Evolutionary conservation across 2,797 vertebrate species (phyloP).

Genomic region (Alca torda): DNA sequence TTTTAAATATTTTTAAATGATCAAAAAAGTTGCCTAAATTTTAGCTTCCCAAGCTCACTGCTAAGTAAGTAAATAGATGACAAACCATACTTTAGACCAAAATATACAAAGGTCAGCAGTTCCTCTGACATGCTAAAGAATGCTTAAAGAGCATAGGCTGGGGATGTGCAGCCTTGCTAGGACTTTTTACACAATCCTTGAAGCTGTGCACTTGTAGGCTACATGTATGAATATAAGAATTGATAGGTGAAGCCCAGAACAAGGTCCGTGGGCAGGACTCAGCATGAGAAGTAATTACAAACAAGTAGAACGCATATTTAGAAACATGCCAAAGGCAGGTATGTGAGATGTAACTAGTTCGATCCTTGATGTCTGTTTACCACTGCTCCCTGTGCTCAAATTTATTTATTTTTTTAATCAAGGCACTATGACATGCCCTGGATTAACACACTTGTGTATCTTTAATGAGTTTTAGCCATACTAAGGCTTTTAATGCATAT

Average conservation of each 20-base stretch:
- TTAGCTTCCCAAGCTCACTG: not conserved
- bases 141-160: not conserved
- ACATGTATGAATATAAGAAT: not conserved
- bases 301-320: not conserved
- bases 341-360: not conserved
- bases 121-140: not conserved
- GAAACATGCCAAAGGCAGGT: not conserved
- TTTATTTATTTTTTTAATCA: not conserved
- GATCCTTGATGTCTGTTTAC: not conserved
- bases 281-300: not conserved
- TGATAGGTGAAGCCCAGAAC: not conserved
- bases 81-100: fast-evolving
- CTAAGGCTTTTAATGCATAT: not conserved
- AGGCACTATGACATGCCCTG: not conserved
- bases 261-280: not conserved
- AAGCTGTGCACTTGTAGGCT: not conserved
- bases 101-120: not conserved
- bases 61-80: not conserved
- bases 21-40: not conserved
- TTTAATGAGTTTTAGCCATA: not conserved
- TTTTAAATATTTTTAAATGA: not conserved
- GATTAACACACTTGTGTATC: not conserved
- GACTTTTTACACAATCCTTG: not conserved
- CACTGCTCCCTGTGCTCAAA: not conserved
- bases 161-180: not conserved